Base-by-base conservation (phyloP, 2,797 vertebrate species). In the Brachymystax lenok region DNA sequence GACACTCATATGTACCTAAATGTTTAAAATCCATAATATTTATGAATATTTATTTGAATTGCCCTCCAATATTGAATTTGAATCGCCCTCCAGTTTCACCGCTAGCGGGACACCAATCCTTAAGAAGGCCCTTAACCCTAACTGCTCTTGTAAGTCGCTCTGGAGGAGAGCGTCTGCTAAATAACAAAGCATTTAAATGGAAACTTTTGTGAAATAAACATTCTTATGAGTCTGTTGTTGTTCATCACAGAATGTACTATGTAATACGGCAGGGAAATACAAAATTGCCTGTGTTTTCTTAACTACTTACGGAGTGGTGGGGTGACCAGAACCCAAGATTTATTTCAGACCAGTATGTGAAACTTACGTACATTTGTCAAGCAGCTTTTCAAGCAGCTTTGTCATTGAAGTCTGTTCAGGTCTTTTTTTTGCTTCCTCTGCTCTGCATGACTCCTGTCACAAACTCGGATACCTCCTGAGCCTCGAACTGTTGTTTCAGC, bases 211-310 rank as follows among this genome's bases (percentile, higher is more conserved):
- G 90, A 82, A 89, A 88, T 3, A 30, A 33, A 33, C 30, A 33
- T 54, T 13, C 52, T 82, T 68, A 84, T 83, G 61, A 87, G 88
- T 74, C 61, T 82, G 86, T 85, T 89, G 88, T 85, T 89, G 88
- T 85, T 91, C 88, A 85, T 87, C 85, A 79, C 85, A 83, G 88
- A 91, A 89, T 92, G 91, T 33, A 33, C 30, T 33, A 33, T 33
- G 30, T 82, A 86, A 85, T 87, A 69, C 82, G 85, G 88, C 87
- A 85, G 86, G 86, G 90, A 33, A 33, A 33, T 4, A 28, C 2
- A 33, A 91, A 90, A 92, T 89, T 92, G 93, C 93, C 93, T 82
- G 88, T 90, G 91, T 94, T 92, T 93, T n/a, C n/a, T 90, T 24
- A 24, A 24, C 24, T 24, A 24, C 24, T 24, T 24, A 24, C 24